phyloP scores from a whole-genome alignment of 2,797 vertebrate species.

The Cyclura pinguis region DNA sequence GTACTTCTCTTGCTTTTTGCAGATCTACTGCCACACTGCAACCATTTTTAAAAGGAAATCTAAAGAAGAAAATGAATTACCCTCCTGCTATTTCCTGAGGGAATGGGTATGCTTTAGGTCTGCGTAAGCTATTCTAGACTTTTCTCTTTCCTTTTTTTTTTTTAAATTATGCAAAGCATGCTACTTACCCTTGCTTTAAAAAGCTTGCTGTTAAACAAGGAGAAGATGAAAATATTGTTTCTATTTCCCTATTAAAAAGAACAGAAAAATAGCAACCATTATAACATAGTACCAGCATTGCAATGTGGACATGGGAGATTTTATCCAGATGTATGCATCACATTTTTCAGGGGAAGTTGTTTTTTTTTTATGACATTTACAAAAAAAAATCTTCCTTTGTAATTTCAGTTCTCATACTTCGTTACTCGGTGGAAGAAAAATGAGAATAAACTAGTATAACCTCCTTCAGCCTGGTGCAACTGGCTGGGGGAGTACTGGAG shows the following conservation, averaged over 20 bases:
- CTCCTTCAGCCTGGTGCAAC: not conserved
- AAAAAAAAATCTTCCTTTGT: not conserved
- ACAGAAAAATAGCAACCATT: not conserved
- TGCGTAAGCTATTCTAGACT: not conserved
- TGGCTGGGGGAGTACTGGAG: not conserved
- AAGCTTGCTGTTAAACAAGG: conserved; percentile 64
- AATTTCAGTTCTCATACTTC: not conserved
- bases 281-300: not conserved
- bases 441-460: too few relatives aligned
- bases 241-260: conserved; percentile 51
- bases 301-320: not conserved
- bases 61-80: conserved; percentile 17
- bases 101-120: not conserved
- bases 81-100: not conserved
- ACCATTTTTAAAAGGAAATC: conserved; percentile 18
- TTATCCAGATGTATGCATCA: not conserved
- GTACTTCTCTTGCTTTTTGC: conserved; percentile 55
- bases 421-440: not conserved
- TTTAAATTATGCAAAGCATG: not conserved
- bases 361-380: not conserved
- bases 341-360: not conserved
- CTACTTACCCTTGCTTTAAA: conserved; percentile 51
- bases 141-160: not conserved
- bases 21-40: conserved; percentile 58
- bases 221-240: conserved; percentile 59